Evolutionary conservation across 2,797 vertebrate genomes (phyloP), one percentile per base, ranked within the genome.

Genomic region (Alauda arvensis): DNA sequence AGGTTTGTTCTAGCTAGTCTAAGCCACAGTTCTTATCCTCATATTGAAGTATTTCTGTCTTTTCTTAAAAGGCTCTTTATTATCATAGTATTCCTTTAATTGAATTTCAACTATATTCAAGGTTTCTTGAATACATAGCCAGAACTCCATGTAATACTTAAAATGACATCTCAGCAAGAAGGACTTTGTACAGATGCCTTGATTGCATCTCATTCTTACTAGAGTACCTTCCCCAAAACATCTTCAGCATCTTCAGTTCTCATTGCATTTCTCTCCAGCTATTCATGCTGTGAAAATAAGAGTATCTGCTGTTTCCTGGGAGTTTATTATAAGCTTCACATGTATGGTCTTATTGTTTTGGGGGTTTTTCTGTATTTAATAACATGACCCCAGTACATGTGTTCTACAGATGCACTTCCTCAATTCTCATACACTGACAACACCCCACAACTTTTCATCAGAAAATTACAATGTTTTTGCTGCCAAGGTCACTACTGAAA

Each of bases 121-220:
- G 60, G 26, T 55, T 85, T 89, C 81, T 68, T 78, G 40, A 89
- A 71, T 39, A 77, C 15, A n/a, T 3, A 89, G 49, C 10, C 70
- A 80, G 52, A 86, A 91, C 61, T 34, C 53, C 60, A 62, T 33
- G 12, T 19, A 83, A 72, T 59, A 89, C 55, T 81, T 60, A 62
- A 85, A 85, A 77, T 43, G 34, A 70, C n/a, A 91, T 70, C 42
- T 77, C 60, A 69, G 48, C 20, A 80, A 68, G 61, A 91, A 91
- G 45, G 45, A 42, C 49, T 78, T 52, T 12, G 31, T 39, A 72
- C 63, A 76, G 37, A 69, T 72, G 45, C 26, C 74, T 78, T 81
- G 92, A 72, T 24, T 89, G 40, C 49, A 46, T 23, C 39, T 89
- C 75, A 55, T 83, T 89, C 26, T 78, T 74, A 56, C 45, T 8